Percentiles rank a stretch among this genome's conserved stretches.
Conservation (phyloP, 2,888 invertebrate genomes). For the Leptarthrus brevirostris region DNA sequence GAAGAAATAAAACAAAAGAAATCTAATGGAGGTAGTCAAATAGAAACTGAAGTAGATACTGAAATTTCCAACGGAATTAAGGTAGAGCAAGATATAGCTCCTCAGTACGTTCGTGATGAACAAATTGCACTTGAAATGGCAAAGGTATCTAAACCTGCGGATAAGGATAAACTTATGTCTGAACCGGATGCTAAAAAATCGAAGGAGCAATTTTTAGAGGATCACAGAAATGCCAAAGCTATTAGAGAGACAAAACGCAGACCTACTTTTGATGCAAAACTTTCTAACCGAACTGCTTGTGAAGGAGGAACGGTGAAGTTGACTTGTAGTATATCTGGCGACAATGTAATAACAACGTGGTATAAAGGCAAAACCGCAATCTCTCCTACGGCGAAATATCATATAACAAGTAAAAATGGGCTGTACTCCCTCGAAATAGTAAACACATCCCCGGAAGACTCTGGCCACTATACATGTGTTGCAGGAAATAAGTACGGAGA, state of each 20-base stretch:
- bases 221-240: background rate
- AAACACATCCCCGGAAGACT: constrained; percentile 75
- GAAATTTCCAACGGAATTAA: background rate
- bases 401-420: constrained; percentile 71
- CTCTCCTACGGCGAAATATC: constrained; percentile 59
- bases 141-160: constrained; percentile 40
- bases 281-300: constrained; percentile 81
- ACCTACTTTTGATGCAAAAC: constrained; percentile 69
- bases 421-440: constrained; percentile 77
- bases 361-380: constrained; percentile 76
- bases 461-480: constrained; percentile 83
- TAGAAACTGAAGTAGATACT: background rate
- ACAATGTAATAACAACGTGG: constrained; percentile 79
- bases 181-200: background rate
- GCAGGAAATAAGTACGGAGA: constrained; percentile 74
- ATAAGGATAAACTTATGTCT: constrained; percentile 2
- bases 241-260: constrained; percentile 59
- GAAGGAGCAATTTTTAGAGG: background rate
- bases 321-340: constrained; percentile 81
- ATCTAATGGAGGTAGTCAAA: background rate
- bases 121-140: background rate
- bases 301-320: constrained; percentile 80
- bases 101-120: background rate
- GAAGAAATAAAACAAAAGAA: background rate
- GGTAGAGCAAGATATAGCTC: background rate